Evolutionary conservation across 2,797 vertebrate species (phyloP), one percentile per base, ranked within the genome.

Genomic region (Jordanella pulchra): DNA sequence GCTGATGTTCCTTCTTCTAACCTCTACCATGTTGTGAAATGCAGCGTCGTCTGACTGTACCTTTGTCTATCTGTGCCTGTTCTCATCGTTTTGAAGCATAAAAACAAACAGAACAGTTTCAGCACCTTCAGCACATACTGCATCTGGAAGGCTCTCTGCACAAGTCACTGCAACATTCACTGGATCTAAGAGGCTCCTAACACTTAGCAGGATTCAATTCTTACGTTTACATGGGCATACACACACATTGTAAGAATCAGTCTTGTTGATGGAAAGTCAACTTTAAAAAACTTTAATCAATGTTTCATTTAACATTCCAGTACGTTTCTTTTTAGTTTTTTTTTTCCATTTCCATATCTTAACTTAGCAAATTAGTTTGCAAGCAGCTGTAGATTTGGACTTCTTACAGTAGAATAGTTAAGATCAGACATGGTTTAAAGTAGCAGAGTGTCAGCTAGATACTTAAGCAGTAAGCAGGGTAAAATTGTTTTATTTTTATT

Each of bases 1-100:
- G 21, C 78, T 80, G 77, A 58, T 72, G 72, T 82, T 75, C 75
- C 69, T 69, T 63, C 70, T 74, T 80, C 85, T 92, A 88, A 90
- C 81, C 71, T 75, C 61, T 76, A n/a, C 25, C 73, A n/a, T 81
- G 67, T 75, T 51, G 51, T 82, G 68, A 9, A 76, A 70, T 75
- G 80, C 70, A 73, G 35, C 83, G 18, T 82, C 67, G 23, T 83
- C 60, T 71, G 13, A 79, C n/a, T 53, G 65, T 56, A 44, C 74
- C 51, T 77, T 56, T 76, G 55, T 81, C 25, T 73, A 45, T 75
- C 30, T 76, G 65, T 68, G 44, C 30, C 54, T 74, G 72, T 27
- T 3, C 25, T 23, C 21, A n/a, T 75, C 48, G 13, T 11, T 56
- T 17, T 25, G 27, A 30, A 30, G 60, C 12, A 15, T 48, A 2